A percentile compares a stretch with the other conserved stretches of the same genome.
These are phyloP conservation scores for Euproctis similis DNA, from an alignment of 2,888 invertebrate genomes.

Conservation along the genomic window DNA sequence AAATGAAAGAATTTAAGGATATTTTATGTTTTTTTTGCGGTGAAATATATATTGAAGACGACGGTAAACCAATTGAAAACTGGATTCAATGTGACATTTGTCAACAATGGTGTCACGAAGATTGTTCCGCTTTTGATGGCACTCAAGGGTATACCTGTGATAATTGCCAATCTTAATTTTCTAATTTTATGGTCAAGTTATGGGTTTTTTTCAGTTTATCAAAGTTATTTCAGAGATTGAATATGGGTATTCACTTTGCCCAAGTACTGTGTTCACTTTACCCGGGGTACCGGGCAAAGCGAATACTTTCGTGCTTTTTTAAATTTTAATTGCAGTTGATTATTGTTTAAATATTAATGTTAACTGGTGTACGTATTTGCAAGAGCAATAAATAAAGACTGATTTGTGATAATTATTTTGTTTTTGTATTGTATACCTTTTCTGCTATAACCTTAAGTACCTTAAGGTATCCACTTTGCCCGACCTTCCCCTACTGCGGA, in stretches of 20 bases:
- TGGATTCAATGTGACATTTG: constrained; percentile 18
- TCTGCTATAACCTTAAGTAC: constrained; percentile 14
- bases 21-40: constrained; percentile 17
- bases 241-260: constrained; percentile 12
- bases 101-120: constrained; percentile 15
- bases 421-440: constrained; percentile 14
- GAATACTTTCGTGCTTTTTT: constrained; percentile 18
- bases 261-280: constrained; percentile 15
- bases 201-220: constrained; percentile 10
- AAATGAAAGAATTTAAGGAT: constrained; percentile 11
- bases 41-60: not conserved
- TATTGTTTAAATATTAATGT: constrained; percentile 13
- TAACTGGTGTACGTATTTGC: constrained; percentile 11
- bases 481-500: not conserved
- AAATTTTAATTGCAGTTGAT: constrained; percentile 13
- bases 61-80: constrained; percentile 16
- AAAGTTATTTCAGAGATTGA: constrained; percentile 4
- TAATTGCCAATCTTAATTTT: constrained; percentile 6
- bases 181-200: constrained; percentile 6
- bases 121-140: constrained; percentile 7
- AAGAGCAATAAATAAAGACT: constrained; percentile 12
- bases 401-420: not conserved
- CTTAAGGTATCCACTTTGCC: constrained; percentile 11
- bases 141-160: constrained; percentile 17
- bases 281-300: constrained; percentile 7